Percentiles rank a stretch among this genome's conserved stretches.
phyloP scores from a whole-genome alignment of 2,797 vertebrate genomes.

The Acanthis flammea region DNA sequence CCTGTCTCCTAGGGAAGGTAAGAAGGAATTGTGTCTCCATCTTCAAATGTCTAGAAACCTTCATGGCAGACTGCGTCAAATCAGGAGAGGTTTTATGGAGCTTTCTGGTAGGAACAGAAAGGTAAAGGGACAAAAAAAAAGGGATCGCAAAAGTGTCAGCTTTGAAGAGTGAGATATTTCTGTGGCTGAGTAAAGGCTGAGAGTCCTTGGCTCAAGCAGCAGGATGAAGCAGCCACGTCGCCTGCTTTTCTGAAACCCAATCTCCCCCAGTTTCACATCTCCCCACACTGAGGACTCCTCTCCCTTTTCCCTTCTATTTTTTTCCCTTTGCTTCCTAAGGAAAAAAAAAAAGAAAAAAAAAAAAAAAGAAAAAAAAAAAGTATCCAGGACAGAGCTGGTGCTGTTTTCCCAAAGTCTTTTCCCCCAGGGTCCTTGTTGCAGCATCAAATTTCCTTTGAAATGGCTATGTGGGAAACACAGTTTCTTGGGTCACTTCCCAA shows the following conservation, averaged over 20 bases:
- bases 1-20: not conserved
- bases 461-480: conserved; percentile 51
- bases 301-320: not conserved
- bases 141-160: not conserved
- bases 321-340: not conserved
- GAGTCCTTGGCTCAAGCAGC: not conserved
- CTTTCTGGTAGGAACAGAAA: not conserved
- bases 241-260: conserved; percentile 14
- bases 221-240: not conserved
- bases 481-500: conserved; percentile 62
- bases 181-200: not conserved
- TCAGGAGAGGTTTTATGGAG: not conserved
- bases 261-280: not conserved
- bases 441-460: conserved; percentile 66
- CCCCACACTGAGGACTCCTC: not conserved
- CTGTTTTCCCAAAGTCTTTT: conserved; percentile 55
- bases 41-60: not conserved
- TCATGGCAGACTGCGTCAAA: not conserved
- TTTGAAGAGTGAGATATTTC: not conserved
- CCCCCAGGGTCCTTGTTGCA: conserved; percentile 30
- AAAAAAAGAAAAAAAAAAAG: not conserved
- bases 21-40: rapidly evolving
- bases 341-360: not conserved
- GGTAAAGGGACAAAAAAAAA: not conserved
- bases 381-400: conserved; percentile 12